Base-by-base conservation (phyloP, 2,888 invertebrate species). In the Polylopha cassiicola region DNA sequence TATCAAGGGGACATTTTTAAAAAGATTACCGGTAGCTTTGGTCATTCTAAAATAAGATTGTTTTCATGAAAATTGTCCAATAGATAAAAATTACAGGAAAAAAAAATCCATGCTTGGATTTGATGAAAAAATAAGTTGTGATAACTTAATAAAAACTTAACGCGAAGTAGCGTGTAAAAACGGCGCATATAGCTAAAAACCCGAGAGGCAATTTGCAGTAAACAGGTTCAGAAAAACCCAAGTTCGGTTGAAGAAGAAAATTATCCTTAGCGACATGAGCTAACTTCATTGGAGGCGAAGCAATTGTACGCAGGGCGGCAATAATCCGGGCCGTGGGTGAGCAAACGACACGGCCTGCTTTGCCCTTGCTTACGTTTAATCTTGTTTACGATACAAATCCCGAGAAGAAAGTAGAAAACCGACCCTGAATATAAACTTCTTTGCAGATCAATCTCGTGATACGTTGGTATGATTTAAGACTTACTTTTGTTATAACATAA, bases 361-460 rank as follows among this genome's bases (percentile, higher is more conserved):
- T 49, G 57, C 59, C 54, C 56, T 55, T 58, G 58, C 63, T 60
- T 60, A 53, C 61, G 30, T 55, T 55, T 68, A 72, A 73, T 72
- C 69, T 72, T 68, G 61, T 74, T 67, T 69, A 66, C 65, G 61
- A 64, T 64, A 68, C 58, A 65, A 66, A 73, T 66, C 63, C 61
- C 52, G 48, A 46, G 57, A 64, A 71, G 65, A 65, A 67, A 68
- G 63, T 65, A 53, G 52, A 50, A 57, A 61, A 66, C 57, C 54
- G 56, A 61, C 55, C 59, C 58, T 53, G 48, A 58, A 52, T 55
- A 41, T 57, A 60, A 55, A 66, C 55, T 62, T 60, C 55, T 52
- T 49, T 53, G 24, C 21, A 46, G 53, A 58, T 62, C 55, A 54
- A 39, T 43, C 37, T 44, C 48, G 44, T 50, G 52, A 44, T 49